These are phyloP conservation scores for Drosophila subquinaria DNA, from an alignment of 2,888 invertebrate species.

Conservation along the genomic window DNA sequence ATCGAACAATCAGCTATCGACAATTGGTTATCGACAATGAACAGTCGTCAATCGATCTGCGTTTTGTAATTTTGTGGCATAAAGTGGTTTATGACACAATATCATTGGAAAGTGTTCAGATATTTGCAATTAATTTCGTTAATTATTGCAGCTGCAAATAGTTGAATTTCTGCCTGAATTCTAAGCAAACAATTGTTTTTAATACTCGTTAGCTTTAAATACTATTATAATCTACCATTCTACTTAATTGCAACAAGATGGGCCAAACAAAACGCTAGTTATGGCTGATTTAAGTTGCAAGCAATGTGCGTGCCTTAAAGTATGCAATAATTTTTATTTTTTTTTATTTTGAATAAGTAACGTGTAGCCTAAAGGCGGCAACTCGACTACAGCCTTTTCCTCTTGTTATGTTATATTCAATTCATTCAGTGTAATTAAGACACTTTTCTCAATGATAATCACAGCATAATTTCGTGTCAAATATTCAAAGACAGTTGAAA, in stretches of 20 bases:
- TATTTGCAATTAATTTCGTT: slow-evolving; percentile 31
- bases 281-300: too few species aligned
- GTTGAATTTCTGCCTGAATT: neutral
- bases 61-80: slow-evolving; percentile 36
- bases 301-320: too few species aligned
- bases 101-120: slow-evolving; percentile 27
- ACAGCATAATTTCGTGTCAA: neutral
- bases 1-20: slow-evolving; percentile 28
- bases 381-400: too few species aligned
- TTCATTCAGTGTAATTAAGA: neutral
- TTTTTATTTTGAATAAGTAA: too few species aligned
- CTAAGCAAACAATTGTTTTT: too few species aligned
- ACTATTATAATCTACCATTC: too few species aligned
- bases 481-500: neutral
- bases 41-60: neutral
- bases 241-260: too few species aligned
- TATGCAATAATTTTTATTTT: too few species aligned
- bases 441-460: neutral
- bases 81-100: slow-evolving; percentile 40
- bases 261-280: too few species aligned
- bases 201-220: too few species aligned
- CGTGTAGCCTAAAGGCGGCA: too few species aligned
- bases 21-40: slow-evolving; percentile 23
- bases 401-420: too few species aligned
- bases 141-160: slow-evolving; percentile 3